Base-by-base conservation (phyloP, 2,113 vertebrate genomes). In the Polypterus bichir region DNA sequence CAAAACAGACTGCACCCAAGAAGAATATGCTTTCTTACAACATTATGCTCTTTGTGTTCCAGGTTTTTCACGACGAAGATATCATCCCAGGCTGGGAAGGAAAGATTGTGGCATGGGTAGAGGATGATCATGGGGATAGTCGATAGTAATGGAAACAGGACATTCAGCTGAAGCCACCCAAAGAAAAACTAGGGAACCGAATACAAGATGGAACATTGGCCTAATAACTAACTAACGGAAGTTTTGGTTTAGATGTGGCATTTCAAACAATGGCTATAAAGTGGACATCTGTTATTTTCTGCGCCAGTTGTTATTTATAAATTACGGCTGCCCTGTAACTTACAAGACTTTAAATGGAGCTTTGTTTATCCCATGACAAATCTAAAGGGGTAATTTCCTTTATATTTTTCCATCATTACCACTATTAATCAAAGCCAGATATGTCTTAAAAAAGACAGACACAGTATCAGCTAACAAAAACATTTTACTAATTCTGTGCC, bases 21-120 rank as follows among this genome's bases (percentile, higher is more conserved):
- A 27, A 27, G 27, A 27, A 27, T 27, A 27, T 27, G 27, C 27
- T 27, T 27, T 27, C 27, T 27, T 27, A 57, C 6, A 27, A 27
- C 27, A 27, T 27, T 27, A 27, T 27, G 27, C 27, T 27, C 27
- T 27, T 5, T 70, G 27, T 27, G 52, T 10, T 63, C 7, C 68
- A 96, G 94, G 87, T 98, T 10, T 97, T 96, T 74, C 82, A 91
- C 46, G 94, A 98, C 64, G 92, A 89, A 52, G 93, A 94, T 27
- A 74, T 93, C 46, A 89, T 98, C 66, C 96, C 96, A 57, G 94
- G 96, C 60, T 98, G 96, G 96, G 96, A 98, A 72, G 94, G 94
- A 10, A 98, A 98, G 81, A 98, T 98, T 44, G 94, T 98, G 70
- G 94, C 91, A 51, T 98, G 96, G 96, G 88, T 98, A 54, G 96